Evolutionary conservation across 2,888 invertebrate genomes (phyloP), one percentile per base, ranked within the genome.

Genomic region (Agapostemon virescens): DNA sequence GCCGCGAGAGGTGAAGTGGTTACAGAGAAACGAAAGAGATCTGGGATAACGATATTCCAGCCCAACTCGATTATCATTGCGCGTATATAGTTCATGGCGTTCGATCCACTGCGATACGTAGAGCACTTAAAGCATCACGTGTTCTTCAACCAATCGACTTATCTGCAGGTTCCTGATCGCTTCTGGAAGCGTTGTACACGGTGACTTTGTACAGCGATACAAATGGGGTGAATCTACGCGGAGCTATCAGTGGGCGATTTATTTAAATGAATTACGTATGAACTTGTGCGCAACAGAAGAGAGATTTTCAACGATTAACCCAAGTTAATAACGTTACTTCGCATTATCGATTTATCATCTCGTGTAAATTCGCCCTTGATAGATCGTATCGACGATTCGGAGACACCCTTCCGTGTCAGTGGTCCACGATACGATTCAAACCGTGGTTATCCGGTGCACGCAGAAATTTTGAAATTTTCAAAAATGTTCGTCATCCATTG

Each of bases 41-140:
- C 36, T 33, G 26, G 13, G 49, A 61, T 78, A 76, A 68, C 36
- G 13, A 70, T 75, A 64, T 70, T 69, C 55, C 67, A 30, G 33
- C 20, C 49, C 49, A 26, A 69, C 69, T 75, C 49, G 66, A 72
- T 82, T 78, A 66, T 77, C 66, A 55, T 33, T 23, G 36, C 36
- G 36, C n/a, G 49, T 71, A 70, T 55, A 52, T 66, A 66, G 52
- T 67, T 38, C 38, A 63, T 63, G 40, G 17, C 23, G 61, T 73
- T 75, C 45, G 64, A 70, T 68, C 58, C 70, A 33, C 67, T 15
- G n/a, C 49, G 61, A 40, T 68, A 68, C 49, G 11, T 15, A 38
- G 13, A 52, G 20, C 40, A 42, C 52, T 36, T 45, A 40, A 71
- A 55, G 58, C 71, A 75, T 83, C 83, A 83, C 68, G 58, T 71